phyloP scores from a whole-genome alignment of 2,113 vertebrate genomes.

The Verasper variegatus region DNA sequence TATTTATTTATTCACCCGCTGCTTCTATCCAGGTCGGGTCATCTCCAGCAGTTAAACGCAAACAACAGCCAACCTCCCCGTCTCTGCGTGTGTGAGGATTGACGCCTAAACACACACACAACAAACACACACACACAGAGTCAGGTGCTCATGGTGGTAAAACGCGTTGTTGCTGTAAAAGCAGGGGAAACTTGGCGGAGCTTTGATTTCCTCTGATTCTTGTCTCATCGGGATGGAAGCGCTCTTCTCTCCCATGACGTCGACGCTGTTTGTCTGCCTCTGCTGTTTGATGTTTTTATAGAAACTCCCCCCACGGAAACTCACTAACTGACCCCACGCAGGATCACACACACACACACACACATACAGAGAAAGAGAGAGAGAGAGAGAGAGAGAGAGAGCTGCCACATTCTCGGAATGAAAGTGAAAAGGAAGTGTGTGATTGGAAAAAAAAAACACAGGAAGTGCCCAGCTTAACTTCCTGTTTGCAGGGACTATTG shows the following conservation, averaged over 20 bases:
- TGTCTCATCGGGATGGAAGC: constrained; percentile 14
- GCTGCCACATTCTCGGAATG: background rate
- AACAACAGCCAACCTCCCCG: constrained; percentile 23
- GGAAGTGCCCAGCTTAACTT: constrained; percentile 60
- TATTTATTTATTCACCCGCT: constrained; percentile 58
- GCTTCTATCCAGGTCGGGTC: constrained; percentile 63
- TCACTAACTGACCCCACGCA: constrained; percentile 49
- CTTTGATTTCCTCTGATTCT: constrained; percentile 51
- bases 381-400: too few relatives aligned
- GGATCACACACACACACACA: constrained; percentile 28
- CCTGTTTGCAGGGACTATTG: constrained; percentile 61
- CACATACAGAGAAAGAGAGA: background rate
- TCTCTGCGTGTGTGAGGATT: constrained; percentile 16
- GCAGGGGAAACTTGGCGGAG: constrained; percentile 4
- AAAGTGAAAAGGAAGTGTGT: constrained; percentile 48
- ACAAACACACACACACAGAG: background rate
- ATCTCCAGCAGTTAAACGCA: constrained; percentile 46
- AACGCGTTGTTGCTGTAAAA: background rate
- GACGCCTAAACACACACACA: constrained; percentile 7
- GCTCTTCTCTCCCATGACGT: constrained; percentile 14
- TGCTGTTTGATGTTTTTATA: constrained; percentile 70
- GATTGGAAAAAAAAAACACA: constrained; percentile 41
- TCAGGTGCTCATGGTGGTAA: constrained; percentile 17
- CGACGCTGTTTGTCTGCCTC: constrained; percentile 29
- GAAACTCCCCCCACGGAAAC: constrained; percentile 30